Conservation (phyloP, 2,113 vertebrate genomes). For the Mormoops blainvillei region DNA sequence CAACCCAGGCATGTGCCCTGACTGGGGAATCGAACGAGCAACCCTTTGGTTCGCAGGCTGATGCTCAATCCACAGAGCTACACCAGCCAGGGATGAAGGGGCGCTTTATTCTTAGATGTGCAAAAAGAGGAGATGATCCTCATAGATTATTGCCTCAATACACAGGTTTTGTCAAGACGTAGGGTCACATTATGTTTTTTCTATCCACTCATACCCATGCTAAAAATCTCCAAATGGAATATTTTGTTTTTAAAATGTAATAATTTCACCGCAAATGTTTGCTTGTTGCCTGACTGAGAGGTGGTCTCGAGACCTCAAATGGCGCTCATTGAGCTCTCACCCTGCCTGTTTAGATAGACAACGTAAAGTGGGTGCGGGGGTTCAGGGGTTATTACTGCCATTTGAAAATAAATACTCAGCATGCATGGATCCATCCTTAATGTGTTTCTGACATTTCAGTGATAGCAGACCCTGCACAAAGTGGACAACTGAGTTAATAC, state of each 20-base stretch:
- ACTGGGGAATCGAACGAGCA: too few relatives aligned
- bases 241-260: slow-evolving; percentile 6
- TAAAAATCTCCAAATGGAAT: neutral
- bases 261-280: neutral
- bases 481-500: slow-evolving; percentile 72
- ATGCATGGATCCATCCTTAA: slow-evolving; percentile 65
- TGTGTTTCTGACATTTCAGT: slow-evolving; percentile 73
- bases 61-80: too few relatives aligned
- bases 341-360: neutral
- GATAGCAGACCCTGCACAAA: slow-evolving; percentile 73
- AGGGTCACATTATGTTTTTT: neutral
- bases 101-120: neutral
- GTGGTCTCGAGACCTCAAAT: neutral
- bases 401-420: neutral
- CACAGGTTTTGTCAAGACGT: neutral
- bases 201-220: neutral
- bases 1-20: too few relatives aligned
- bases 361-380: neutral
- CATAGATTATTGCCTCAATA: neutral
- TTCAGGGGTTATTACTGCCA: neutral
- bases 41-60: too few relatives aligned
- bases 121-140: neutral
- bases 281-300: neutral
- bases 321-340: neutral
- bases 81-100: too few relatives aligned